Evolutionary conservation across 2,888 invertebrate species (phyloP).

Genomic region (Hyppa rectilinea): DNA sequence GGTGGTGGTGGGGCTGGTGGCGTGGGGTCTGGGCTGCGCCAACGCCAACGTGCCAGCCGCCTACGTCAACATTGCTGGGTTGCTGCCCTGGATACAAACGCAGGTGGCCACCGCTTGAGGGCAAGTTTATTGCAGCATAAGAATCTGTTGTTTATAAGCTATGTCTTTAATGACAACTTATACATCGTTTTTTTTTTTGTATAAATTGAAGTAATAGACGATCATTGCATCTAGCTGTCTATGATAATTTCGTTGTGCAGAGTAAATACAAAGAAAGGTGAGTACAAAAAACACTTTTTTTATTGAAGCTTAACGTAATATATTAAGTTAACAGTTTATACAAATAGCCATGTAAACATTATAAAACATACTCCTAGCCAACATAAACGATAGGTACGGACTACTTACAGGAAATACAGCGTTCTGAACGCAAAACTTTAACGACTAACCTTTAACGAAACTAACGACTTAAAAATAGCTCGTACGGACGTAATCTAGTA

Average conservation of each 20-base stretch:
- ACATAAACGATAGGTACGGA: constrained; percentile 80
- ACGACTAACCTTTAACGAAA: constrained; percentile 81
- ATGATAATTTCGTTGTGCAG: background rate
- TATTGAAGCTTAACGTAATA: constrained; percentile 86
- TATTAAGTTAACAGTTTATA: constrained; percentile 89
- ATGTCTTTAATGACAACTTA: constrained; percentile 14
- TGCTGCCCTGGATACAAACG: constrained; percentile 92
- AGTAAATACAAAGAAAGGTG: background rate
- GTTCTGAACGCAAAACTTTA: constrained; percentile 89
- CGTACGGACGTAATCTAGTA: constrained; percentile 89
- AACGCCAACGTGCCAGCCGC: constrained; percentile 93
- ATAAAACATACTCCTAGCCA: constrained; percentile 87
- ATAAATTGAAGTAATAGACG: constrained; percentile 15
- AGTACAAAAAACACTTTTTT: constrained; percentile 42
- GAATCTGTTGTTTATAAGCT: constrained; percentile 26
- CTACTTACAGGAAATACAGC: constrained; percentile 79
- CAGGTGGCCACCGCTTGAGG: constrained; percentile 81
- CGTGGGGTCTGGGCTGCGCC: constrained; percentile 95
- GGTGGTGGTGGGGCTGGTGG: constrained; percentile 92
- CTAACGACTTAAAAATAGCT: constrained; percentile 78
- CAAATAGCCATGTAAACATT: constrained; percentile 89
- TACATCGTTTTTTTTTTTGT: constrained; percentile 35
- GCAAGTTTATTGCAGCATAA: constrained; percentile 1
- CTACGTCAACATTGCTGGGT: constrained; percentile 93
- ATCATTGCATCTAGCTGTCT: constrained; percentile 8